phyloP scores from a whole-genome alignment of 1,140 invertebrate species.

The Brachionus rotundiformis region DNA sequence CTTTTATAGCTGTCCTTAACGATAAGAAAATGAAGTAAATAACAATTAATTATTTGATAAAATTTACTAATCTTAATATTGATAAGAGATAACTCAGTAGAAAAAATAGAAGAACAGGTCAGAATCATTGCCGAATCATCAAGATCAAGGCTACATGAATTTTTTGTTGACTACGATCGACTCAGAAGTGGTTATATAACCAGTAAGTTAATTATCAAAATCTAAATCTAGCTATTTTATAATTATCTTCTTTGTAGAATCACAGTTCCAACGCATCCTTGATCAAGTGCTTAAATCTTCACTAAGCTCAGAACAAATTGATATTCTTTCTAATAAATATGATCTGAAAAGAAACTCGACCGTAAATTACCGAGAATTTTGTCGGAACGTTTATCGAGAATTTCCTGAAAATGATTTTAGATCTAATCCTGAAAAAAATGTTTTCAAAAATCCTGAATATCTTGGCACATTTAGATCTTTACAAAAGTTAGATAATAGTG shows the following conservation, averaged over 20 bases:
- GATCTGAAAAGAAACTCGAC: conserved; percentile 57
- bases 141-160: conserved; percentile 60
- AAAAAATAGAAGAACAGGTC: conserved; percentile 58
- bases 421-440: conserved; percentile 2
- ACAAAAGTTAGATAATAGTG: conserved; percentile 56
- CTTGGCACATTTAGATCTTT: conserved; percentile 60
- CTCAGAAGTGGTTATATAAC: conserved; percentile 63
- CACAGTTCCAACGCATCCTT: conserved; percentile 62
- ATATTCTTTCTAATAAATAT: conserved; percentile 58
- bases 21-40: conserved; percentile 38
- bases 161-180: conserved; percentile 64
- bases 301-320: conserved; percentile 58
- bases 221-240: not conserved
- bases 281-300: conserved; percentile 60
- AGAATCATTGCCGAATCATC: conserved; percentile 59
- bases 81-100: conserved; percentile 10
- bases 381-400: conserved; percentile 58
- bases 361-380: conserved; percentile 62
- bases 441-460: conserved; percentile 35
- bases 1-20: not conserved
- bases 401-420: conserved; percentile 13
- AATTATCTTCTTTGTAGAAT: conserved; percentile 54
- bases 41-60: not conserved
- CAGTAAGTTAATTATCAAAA: conserved; percentile 55
- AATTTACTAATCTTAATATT: not conserved